Percentiles rank a stretch among this genome's conserved stretches.
Conservation (phyloP, 2,113 vertebrate species). For the Austrofundulus limnaeus region DNA sequence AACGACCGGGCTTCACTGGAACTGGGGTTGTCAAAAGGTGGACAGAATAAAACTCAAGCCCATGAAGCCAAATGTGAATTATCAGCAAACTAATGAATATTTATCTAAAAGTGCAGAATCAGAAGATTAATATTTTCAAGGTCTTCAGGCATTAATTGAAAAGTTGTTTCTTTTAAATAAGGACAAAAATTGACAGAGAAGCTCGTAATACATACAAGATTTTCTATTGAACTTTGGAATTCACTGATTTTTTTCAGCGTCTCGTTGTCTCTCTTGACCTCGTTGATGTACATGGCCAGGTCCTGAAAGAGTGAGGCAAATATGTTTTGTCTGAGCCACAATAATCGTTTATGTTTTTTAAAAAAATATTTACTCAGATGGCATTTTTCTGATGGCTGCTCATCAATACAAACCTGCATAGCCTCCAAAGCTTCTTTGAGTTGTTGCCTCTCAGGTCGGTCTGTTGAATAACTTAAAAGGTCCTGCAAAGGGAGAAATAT, state of each 20-base stretch:
- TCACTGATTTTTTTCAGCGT: constrained; percentile 98
- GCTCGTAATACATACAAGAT: constrained; percentile 83
- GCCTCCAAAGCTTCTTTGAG: constrained; percentile 95
- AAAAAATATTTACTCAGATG: no score
- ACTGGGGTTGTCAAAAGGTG: no score
- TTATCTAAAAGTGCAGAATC: neutral
- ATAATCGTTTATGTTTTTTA: no score
- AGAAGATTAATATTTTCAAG: neutral
- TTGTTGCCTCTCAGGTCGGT: constrained; percentile 89
- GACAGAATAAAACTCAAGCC: no score
- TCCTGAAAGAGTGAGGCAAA: constrained; percentile 78
- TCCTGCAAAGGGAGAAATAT: constrained; percentile 77
- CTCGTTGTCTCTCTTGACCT: constrained; percentile 97
- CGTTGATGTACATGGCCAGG: constrained; percentile 98
- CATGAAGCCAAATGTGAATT: no score
- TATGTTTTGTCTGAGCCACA: constrained; percentile 8
- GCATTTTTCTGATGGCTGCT: neutral
- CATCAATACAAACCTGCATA: constrained; percentile 91
- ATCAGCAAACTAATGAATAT: neutral
- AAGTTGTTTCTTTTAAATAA: neutral
- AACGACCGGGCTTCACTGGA: no score
- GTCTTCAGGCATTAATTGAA: neutral
- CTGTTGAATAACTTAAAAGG: constrained; percentile 89
- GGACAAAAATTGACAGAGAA: neutral
- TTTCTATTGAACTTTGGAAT: constrained; percentile 97